Evolutionary conservation across 2,113 vertebrate species (phyloP).

Genomic region (Symphodus melops): DNA sequence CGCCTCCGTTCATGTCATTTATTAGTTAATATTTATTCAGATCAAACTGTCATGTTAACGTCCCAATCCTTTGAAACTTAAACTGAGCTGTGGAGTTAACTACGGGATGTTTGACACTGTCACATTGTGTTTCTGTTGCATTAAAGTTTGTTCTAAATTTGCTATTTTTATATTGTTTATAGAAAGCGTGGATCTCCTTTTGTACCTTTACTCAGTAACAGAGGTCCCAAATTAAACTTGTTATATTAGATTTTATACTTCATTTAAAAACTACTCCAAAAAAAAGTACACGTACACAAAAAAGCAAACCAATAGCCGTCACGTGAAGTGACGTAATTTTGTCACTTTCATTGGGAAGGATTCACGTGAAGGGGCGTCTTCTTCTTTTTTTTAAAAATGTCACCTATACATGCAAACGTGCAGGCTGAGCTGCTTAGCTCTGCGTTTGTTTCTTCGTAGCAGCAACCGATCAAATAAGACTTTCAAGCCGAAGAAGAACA

Average conservation of each 20-base stretch:
- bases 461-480: slow-evolving; percentile 95
- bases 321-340: no score
- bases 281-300: neutral
- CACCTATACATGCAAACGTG: neutral
- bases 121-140: slow-evolving; percentile 40
- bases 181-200: no score
- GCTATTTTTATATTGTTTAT: no score
- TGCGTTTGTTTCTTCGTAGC: slow-evolving; percentile 65
- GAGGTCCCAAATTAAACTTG: no score
- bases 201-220: no score
- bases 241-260: no score
- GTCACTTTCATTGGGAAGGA: slow-evolving; percentile 7
- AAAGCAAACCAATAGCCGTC: no score
- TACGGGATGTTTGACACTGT: slow-evolving; percentile 21
- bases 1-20: neutral
- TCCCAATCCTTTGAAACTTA: neutral
- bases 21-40: neutral
- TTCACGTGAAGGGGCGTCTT: slow-evolving; percentile 1
- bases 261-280: neutral
- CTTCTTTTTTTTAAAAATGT: neutral
- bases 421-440: neutral
- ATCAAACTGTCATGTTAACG: neutral
- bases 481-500: slow-evolving; percentile 98
- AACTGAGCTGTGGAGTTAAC: neutral
- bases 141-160: no score